phyloP scores from a whole-genome alignment of 2,888 invertebrate genomes.

The Steinernema carpocapsae region DNA sequence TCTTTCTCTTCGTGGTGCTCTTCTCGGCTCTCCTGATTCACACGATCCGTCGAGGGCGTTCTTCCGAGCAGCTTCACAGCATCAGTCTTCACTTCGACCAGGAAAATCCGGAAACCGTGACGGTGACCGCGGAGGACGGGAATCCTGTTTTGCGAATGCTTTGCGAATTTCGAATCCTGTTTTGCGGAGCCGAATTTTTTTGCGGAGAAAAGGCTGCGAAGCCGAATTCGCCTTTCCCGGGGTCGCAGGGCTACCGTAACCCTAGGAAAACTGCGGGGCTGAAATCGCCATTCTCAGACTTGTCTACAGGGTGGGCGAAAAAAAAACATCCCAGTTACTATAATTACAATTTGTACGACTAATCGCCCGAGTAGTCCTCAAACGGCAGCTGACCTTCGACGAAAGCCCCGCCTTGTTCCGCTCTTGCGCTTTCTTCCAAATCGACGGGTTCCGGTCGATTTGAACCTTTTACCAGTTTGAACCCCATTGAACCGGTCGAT shows the following conservation, averaged over 20 bases:
- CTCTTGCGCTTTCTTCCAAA: conserved; percentile 36
- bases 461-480: too few species aligned
- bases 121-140: not conserved
- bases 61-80: not conserved
- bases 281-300: too few species aligned
- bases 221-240: too few species aligned
- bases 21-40: not conserved
- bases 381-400: conserved; percentile 38
- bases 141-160: too few species aligned
- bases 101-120: not conserved
- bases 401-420: conserved; percentile 36
- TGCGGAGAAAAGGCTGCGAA: too few species aligned
- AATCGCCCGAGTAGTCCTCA: not conserved
- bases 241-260: too few species aligned
- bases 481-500: not conserved
- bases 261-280: too few species aligned
- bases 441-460: not conserved
- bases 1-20: not conserved
- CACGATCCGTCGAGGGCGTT: not conserved
- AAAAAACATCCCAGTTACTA: too few species aligned
- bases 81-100: not conserved
- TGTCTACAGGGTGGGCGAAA: too few species aligned
- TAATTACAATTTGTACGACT: too few species aligned
- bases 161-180: too few species aligned
- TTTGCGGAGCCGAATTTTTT: too few species aligned